These are phyloP conservation scores for Phylloscopus whistleri DNA, from an alignment of 2,113 vertebrate genomes.

Conservation along the genomic window DNA sequence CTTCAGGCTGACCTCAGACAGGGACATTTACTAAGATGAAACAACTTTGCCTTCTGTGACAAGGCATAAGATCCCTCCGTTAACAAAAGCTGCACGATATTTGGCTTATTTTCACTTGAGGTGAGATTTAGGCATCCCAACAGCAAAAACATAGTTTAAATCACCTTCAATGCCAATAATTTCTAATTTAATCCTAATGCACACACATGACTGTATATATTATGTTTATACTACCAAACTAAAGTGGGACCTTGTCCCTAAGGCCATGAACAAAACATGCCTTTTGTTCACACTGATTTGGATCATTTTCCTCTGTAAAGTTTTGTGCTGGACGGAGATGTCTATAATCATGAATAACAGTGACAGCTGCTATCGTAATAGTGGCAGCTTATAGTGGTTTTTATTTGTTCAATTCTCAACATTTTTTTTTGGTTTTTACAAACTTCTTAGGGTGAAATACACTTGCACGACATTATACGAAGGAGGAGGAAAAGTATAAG, in stretches of 20 bases:
- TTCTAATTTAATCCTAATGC: not conserved
- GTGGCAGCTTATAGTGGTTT: not conserved
- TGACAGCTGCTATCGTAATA: rapidly evolving
- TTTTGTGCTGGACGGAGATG: not conserved
- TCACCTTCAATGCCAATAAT: not conserved
- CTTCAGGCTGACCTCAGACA: not conserved
- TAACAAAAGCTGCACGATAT: not conserved
- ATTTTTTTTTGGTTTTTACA: not conserved
- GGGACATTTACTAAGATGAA: not conserved
- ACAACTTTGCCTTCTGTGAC: not conserved
- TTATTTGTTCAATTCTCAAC: not conserved
- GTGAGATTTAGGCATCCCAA: not conserved
- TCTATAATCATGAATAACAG: not conserved
- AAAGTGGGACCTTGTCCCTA: rapidly evolving
- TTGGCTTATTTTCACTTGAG: not conserved
- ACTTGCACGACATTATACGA: not conserved
- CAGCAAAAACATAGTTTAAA: not conserved
- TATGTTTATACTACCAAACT: not conserved
- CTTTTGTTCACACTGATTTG: not conserved
- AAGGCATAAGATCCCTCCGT: not conserved
- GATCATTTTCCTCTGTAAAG: not conserved
- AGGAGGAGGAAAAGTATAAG: not conserved
- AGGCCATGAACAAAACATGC: too few relatives aligned
- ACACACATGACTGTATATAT: not conserved
- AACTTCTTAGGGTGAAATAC: not conserved